Percentiles rank a stretch among this genome's conserved stretches.
These are phyloP conservation scores for Xiphorhynchus elegans DNA, from an alignment of 2,113 vertebrate genomes.

Conservation along the genomic window DNA sequence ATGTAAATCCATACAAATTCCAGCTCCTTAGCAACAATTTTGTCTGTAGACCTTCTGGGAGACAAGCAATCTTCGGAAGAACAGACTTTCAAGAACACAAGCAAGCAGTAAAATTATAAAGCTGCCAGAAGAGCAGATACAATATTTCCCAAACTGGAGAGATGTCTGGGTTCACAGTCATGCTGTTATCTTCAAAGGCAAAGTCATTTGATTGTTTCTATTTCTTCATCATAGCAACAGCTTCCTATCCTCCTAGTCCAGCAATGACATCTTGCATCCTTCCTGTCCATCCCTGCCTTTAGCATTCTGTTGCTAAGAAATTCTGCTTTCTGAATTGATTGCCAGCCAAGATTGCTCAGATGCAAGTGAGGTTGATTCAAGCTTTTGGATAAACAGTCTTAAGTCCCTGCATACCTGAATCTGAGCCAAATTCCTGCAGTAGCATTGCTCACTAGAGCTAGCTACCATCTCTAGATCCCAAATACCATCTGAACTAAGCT, in stretches of 20 bases:
- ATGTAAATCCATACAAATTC: background rate
- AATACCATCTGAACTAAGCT: background rate
- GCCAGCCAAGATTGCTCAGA: constrained; percentile 42
- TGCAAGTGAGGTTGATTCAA: constrained; percentile 32
- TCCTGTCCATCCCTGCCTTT: background rate
- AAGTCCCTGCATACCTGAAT: constrained; percentile 62
- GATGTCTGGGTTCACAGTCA: background rate
- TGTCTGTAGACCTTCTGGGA: background rate
- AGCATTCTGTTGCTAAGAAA: constrained; percentile 3
- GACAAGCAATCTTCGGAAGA: background rate
- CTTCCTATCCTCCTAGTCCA: background rate
- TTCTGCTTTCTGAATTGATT: constrained; percentile 35
- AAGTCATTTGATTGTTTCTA: constrained; percentile 9
- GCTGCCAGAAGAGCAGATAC: background rate
- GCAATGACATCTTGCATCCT: constrained; percentile 16
- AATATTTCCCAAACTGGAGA: background rate
- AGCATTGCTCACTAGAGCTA: background rate
- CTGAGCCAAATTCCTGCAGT: constrained; percentile 37
- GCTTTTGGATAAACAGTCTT: constrained; percentile 43
- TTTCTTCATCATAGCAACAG: constrained; percentile 44
- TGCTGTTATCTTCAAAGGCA: background rate
- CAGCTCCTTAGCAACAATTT: background rate
- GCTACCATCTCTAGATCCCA: background rate
- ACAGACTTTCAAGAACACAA: background rate
- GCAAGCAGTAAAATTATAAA: background rate